These are phyloP conservation scores for Percopsis omiscomaycus DNA, from an alignment of 2,797 vertebrate species.

Conservation along the genomic window DNA sequence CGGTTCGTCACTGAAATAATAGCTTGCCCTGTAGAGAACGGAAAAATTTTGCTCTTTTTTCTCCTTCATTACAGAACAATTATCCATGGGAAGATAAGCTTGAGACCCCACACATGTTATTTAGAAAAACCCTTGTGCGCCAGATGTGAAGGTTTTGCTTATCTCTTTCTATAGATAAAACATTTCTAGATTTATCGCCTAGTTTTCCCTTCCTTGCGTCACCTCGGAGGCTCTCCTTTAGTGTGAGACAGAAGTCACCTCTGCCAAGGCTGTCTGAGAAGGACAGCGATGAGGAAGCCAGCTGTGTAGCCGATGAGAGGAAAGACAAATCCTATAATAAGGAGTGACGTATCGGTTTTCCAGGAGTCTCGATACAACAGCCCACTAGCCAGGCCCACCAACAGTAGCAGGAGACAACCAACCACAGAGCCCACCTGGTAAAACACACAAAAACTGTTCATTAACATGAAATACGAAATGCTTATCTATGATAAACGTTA, in stretches of 20 bases:
- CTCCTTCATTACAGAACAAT: too few relatives aligned
- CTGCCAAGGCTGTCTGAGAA: slow-evolving; percentile 66
- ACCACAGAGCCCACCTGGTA: slow-evolving; percentile 58
- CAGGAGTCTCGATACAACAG: slow-evolving; percentile 58
- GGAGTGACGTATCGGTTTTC: slow-evolving; percentile 54
- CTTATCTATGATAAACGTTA: background rate
- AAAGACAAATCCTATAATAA: slow-evolving; percentile 64
- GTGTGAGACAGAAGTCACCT: slow-evolving; percentile 50
- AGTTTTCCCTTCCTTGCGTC: too few relatives aligned
- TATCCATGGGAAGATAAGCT: background rate
- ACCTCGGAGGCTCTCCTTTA: too few relatives aligned
- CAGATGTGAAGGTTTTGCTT: too few relatives aligned
- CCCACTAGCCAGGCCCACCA: slow-evolving; percentile 46
- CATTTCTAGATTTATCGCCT: too few relatives aligned
- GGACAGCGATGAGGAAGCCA: slow-evolving; percentile 64
- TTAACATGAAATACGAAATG: background rate
- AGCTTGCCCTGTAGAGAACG: background rate
- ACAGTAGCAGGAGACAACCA: slow-evolving; percentile 59
- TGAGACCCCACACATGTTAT: background rate
- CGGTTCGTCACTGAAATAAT: background rate
- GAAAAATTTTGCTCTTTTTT: too few relatives aligned
- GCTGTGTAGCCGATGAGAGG: slow-evolving; percentile 61
- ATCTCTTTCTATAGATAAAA: too few relatives aligned
- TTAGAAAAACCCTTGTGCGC: too few relatives aligned
- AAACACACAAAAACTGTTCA: background rate